Evolutionary conservation across 2,888 invertebrate species (phyloP).

Genomic region (Yponomeuta cagnagella): DNA sequence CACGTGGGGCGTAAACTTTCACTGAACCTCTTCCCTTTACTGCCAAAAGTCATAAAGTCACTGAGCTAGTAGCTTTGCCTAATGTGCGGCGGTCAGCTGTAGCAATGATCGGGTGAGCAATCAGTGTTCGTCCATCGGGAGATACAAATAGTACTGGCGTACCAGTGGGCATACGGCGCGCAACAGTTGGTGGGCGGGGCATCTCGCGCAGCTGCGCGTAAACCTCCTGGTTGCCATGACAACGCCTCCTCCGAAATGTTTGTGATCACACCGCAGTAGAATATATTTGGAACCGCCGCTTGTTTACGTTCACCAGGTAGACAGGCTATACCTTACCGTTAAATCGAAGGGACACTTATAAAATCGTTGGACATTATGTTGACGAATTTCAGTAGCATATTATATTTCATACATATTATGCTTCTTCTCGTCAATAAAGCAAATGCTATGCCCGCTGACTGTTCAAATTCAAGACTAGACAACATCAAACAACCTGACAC

Average conservation of each 20-base stretch:
- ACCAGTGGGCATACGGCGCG: conserved; percentile 29
- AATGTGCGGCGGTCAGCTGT: background rate
- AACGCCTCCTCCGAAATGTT: conserved; percentile 64
- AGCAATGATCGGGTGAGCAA: background rate
- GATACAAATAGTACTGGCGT: conserved; percentile 53
- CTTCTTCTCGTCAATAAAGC: no score
- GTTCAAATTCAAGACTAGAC: no score
- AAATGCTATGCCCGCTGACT: no score
- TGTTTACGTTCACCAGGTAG: background rate
- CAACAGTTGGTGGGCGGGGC: conserved; percentile 70
- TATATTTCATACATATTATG: no score
- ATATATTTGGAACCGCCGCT: background rate
- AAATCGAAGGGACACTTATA: no score
- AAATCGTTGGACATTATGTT: no score
- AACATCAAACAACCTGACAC: no score
- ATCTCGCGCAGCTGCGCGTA: conserved; percentile 55
- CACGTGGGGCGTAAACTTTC: background rate
- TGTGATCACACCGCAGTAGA: conserved; percentile 44
- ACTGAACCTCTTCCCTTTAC: background rate
- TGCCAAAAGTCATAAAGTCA: background rate
- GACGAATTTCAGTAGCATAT: no score
- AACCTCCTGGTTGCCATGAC: conserved; percentile 55
- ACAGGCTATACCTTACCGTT: no score
- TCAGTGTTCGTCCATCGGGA: conserved; percentile 38
- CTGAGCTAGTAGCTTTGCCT: background rate